Evolutionary conservation across 2,888 invertebrate genomes (phyloP).

Genomic region (Synergus laeviventris): DNA sequence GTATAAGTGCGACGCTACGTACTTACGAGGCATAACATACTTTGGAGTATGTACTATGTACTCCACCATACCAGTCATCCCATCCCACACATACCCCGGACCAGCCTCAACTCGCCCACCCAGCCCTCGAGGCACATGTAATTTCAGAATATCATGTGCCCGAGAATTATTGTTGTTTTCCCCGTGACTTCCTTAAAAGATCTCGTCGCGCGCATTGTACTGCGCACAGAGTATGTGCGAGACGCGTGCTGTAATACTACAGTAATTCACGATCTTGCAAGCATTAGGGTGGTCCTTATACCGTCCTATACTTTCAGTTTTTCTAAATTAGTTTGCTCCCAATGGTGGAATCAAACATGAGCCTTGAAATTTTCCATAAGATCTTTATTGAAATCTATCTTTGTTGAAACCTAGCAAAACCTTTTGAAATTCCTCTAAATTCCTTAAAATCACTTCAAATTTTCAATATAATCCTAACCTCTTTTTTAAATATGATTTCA

Average conservation of each 20-base stretch:
- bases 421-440: no score
- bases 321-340: no score
- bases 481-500: no score
- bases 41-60: neutral
- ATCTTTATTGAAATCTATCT: no score
- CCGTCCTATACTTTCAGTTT: no score
- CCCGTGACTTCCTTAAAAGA: slow-evolving; percentile 17
- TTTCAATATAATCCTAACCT: no score
- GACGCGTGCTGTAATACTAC: neutral
- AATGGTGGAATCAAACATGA: no score
- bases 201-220: neutral
- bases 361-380: no score
- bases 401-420: no score
- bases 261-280: neutral
- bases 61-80: slow-evolving; percentile 53
- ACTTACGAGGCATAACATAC: slow-evolving; percentile 6
- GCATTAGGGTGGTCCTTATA: no score
- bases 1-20: slow-evolving; percentile 5
- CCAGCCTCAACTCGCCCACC: slow-evolving; percentile 51
- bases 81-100: slow-evolving; percentile 45
- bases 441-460: no score
- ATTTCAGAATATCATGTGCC: slow-evolving; percentile 52
- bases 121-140: slow-evolving; percentile 53
- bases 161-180: slow-evolving; percentile 39
- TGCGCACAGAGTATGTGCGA: neutral